Evolutionary conservation across 1,140 invertebrate species (phyloP), one percentile per base, ranked within the genome.

Genomic region (Drosophila subobscura): DNA sequence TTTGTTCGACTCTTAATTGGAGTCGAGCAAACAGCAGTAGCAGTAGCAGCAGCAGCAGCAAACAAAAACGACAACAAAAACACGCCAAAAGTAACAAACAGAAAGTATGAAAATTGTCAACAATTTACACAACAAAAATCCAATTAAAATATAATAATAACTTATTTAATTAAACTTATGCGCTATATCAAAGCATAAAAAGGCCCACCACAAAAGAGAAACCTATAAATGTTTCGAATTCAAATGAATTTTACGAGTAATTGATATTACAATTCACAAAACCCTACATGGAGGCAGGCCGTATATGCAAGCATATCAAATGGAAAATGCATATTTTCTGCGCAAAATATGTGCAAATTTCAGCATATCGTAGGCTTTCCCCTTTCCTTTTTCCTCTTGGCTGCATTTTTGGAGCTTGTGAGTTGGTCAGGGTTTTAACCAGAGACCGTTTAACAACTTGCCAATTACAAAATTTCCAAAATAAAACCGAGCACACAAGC

Each of bases 61-160:
- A 14, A 20, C 5, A 16, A 23, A 23, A 10, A 56, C 7, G 8
- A 27, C 5, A 61, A 25, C 5, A 42, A 37, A 16, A 64, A 37
- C 45, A 37, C 45, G 12, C 0, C 29, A 29, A 29, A 29, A 29
- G 1, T 29, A 63, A 14, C 14, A 55, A 27, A 56, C 7, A 14
- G 14, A 41, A 65, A 33, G 60, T 58, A 45, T 54, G 61, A 73
- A 74, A 61, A 67, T 33, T 33, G 61, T 65, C 41, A 40, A 41
- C 55, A 77, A 68, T 77, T 77, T 66, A 29, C 72, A 79, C 50
- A 70, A 81, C 71, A 86, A 80, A 70, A 65, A 86, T 80, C 72
- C 80, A 86, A 85, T 85, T 85, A 86, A 80, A 86, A 63, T 73
- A 77, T 86, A 86, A 77, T 86, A 86, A 85, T 85, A 85, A 80